Percentiles rank a stretch among this genome's conserved stretches.
Evolutionary conservation across 1,140 invertebrate species (phyloP).

Genomic region (Planococcus citri): DNA sequence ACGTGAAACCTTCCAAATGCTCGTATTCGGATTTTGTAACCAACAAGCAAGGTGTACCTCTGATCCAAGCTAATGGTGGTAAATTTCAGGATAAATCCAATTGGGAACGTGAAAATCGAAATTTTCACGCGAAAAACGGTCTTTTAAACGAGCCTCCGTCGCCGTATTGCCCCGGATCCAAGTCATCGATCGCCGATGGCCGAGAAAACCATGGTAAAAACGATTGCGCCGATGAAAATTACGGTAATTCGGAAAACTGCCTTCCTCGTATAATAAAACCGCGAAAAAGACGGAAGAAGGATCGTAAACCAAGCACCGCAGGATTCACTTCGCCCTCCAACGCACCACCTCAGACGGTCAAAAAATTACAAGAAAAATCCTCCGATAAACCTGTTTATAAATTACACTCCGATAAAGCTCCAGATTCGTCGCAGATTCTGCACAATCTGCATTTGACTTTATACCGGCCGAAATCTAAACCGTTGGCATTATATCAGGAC

Average conservation of each 20-base stretch:
- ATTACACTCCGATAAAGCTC: neutral
- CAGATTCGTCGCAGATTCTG: neutral
- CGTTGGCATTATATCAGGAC: neutral
- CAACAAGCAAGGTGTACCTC: slow-evolving; percentile 25
- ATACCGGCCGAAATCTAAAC: neutral
- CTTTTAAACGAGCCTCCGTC: slow-evolving; percentile 22
- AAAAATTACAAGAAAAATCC: neutral
- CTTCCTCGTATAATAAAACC: slow-evolving; percentile 78
- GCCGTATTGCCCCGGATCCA: slow-evolving; percentile 8
- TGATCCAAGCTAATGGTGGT: slow-evolving; percentile 24
- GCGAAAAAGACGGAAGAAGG: slow-evolving; percentile 75
- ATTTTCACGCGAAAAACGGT: slow-evolving; percentile 23
- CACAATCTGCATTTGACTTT: neutral
- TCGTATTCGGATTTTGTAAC: slow-evolving; percentile 25
- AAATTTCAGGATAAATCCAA: neutral
- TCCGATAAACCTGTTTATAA: neutral
- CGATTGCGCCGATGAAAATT: slow-evolving; percentile 56
- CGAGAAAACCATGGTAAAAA: neutral
- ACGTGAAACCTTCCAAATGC: neutral
- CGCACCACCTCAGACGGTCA: neutral
- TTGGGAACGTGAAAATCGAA: neutral
- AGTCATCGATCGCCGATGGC: slow-evolving; percentile 15
- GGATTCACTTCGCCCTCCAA: neutral
- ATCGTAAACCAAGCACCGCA: slow-evolving; percentile 47
- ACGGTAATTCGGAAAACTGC: slow-evolving; percentile 57